Evolutionary conservation across 2,888 invertebrate genomes (phyloP), one percentile per base, ranked within the genome.

Genomic region (Tenthredo livida): DNA sequence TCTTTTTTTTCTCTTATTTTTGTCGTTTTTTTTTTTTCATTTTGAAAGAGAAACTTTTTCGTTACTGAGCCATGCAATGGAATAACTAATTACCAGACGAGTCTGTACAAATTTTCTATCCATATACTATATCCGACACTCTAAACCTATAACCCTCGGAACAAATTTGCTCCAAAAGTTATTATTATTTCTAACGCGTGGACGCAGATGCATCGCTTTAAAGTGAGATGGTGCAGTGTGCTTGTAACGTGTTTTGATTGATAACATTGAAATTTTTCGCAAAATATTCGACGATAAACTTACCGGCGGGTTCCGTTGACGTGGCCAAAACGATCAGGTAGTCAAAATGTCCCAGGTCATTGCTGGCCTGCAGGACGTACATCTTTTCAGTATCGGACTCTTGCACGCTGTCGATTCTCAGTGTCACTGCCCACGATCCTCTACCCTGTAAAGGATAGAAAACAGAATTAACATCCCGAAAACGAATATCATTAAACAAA

Each of bases 361-460:
- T 97, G 90, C 93, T 94, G 1, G 97, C 97, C 17, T 94, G 94
- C 87, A 97, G 93, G 89, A 94, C 94, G 93, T 97, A 97, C 0
- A 95, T 95, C 85, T 96, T 95, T 61, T 97, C 97, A 1, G 97
- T 97, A 90, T 97, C 97, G 87, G 97, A 96, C 88, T 97, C 96
- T 40, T 95, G 95, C 43, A 97, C 95, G 25, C 95, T 95, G 7
- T 95, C 94, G 88, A 97, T 95, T 70, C 95, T 94, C 88, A 97
- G 92, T 0, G 96, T 95, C 10, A 96, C 95, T 90, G 96, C 95
- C 94, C 96, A 97, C 90, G 94, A 94, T 37, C 96, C 96, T 85
- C 94, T 94, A 82, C 96, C 97, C 96, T 97, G 91, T 7, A 89
- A 87, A 86, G 17, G 86, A 75, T 9, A 2, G 37, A 61, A 21